Conservation (phyloP, 1,140 invertebrate species). For the Drosophila quadrilineata region DNA sequence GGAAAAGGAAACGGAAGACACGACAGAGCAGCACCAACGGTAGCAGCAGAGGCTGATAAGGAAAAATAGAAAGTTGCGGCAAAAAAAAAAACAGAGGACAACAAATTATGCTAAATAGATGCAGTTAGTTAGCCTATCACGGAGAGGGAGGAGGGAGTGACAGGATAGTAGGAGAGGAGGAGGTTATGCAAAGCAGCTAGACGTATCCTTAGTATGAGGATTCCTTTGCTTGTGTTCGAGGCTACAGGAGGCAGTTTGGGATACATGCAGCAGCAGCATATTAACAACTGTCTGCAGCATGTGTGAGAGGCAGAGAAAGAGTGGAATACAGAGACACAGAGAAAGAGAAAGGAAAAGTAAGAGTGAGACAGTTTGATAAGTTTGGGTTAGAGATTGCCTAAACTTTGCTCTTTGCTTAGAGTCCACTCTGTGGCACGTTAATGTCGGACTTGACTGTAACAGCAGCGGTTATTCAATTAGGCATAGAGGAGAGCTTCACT, state of each 20-base stretch:
- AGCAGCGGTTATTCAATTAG: constrained; percentile 55
- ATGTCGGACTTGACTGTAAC: constrained; percentile 17
- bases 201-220: background rate
- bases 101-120: constrained; percentile 75
- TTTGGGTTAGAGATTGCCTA: no score
- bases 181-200: constrained; percentile 49
- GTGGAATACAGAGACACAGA: background rate
- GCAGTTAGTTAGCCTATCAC: constrained; percentile 65
- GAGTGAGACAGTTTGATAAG: no score
- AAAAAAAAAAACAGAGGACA: constrained; percentile 32
- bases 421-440: constrained; percentile 22
- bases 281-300: constrained; percentile 43
- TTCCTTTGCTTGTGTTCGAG: constrained; percentile 51
- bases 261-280: constrained; percentile 34
- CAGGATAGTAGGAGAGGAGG: no score
- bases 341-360: background rate
- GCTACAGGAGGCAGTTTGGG: constrained; percentile 42
- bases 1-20: background rate
- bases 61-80: background rate
- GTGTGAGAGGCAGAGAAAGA: background rate
- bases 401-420: constrained; percentile 18
- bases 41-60: no score
- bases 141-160: constrained; percentile 9
- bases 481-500: no score
- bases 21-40: no score